Percentiles rank a stretch among this genome's conserved stretches.
Conservation (phyloP, 2,797 vertebrate species). For the Distichodus sexfasciatus region DNA sequence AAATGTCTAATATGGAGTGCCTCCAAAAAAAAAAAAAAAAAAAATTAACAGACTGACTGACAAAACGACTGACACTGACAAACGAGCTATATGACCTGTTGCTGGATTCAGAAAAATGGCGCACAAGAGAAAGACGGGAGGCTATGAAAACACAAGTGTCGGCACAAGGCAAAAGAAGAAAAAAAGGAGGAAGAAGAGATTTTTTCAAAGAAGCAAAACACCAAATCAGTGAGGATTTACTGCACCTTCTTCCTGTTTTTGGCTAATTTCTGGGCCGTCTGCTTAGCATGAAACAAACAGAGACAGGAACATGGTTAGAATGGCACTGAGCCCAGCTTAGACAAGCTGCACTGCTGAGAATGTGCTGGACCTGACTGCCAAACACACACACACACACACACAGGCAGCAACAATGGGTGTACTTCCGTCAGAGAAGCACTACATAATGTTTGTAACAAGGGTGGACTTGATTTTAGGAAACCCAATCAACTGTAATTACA, state of each 20-base stretch:
- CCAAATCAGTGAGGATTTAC: constrained; percentile 67
- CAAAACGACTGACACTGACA: no score
- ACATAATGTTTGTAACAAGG: background rate
- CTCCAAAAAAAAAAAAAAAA: no score
- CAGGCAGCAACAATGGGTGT: background rate
- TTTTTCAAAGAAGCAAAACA: constrained; percentile 45
- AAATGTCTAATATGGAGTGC: constrained; percentile 70
- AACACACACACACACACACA: background rate
- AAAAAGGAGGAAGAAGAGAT: constrained; percentile 65
- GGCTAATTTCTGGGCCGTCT: constrained; percentile 98
- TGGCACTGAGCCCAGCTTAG: constrained; percentile 44
- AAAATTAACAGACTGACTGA: constrained; percentile 69
- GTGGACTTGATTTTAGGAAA: background rate
- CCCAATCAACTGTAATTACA: background rate
- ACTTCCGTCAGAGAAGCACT: background rate
- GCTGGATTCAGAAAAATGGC: constrained; percentile 84
- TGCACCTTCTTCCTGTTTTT: constrained; percentile 99
- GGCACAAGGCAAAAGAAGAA: constrained; percentile 41
- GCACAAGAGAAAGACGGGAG: constrained; percentile 61
- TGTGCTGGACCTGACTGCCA: background rate
- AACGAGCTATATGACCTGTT: constrained; percentile 58
- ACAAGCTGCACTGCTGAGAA: constrained; percentile 20
- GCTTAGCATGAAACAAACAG: constrained; percentile 90
- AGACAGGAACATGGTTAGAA: constrained; percentile 89
- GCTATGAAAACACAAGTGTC: constrained; percentile 58